Evolutionary conservation across 2,888 invertebrate genomes (phyloP), one percentile per base, ranked within the genome.

Genomic region (Macaria notata): DNA sequence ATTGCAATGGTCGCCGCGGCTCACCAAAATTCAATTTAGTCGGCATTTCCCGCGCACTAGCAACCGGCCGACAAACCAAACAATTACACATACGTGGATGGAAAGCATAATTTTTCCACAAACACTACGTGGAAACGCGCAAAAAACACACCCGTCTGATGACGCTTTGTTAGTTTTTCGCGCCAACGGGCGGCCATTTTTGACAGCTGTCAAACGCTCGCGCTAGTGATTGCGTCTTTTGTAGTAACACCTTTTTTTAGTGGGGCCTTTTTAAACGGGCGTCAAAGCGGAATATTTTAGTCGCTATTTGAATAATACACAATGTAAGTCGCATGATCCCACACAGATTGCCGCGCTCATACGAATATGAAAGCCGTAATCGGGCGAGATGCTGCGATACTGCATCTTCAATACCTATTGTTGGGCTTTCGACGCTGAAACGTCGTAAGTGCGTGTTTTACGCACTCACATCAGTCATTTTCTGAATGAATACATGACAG

Each of bases 41-140:
- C 73, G 71, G 69, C 72, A 79, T 79, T 82, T 81, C 74, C 75
- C 64, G 80, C 72, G 67, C 78, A 75, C 76, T 68, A 70, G 77
- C 68, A 69, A 71, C 80, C 80, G 78, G 71, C 76, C 78, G 80
- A 83, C 86, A 88, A 88, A 88, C 89, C 89, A 85, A 89, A 90
- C 90, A 90, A 91, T 91, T 88, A 90, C 83, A 84, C 79, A 83
- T 80, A 86, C 90, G 87, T 84, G 88, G 76, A 79, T 73, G 79
- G 87, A 86, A 86, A 89, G 76, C 83, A 84, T 90, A 88, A 90
- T 89, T 86, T 88, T 84, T 79, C 78, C 79, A 76, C 79, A 75
- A 79, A 85, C 84, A 69, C 81, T 73, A 72, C 76, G 79, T 72
- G 80, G 69, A 83, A 85, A 83, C 78, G 78, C 65, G 72, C 73